phyloP scores from a whole-genome alignment of 2,797 vertebrate genomes.

The Glyptemys insculpta region DNA sequence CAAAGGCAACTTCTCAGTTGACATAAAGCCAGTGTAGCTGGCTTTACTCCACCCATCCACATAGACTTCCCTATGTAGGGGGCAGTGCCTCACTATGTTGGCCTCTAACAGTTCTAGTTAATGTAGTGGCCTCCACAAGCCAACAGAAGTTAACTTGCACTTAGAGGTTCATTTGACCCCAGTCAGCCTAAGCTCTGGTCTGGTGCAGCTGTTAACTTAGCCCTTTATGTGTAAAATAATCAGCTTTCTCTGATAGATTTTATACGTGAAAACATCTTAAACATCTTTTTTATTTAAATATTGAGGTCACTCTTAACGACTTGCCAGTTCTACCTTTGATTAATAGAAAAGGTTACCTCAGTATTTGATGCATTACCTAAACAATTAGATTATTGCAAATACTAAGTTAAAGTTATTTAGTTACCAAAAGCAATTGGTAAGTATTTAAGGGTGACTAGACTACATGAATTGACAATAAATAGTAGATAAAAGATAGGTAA shows the following conservation, averaged over 20 bases:
- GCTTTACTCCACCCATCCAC: constrained; percentile 41
- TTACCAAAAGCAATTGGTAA: constrained; percentile 67
- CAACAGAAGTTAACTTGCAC: not conserved
- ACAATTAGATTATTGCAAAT: constrained; percentile 68
- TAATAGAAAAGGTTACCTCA: constrained; percentile 65
- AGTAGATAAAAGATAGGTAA: constrained; percentile 55
- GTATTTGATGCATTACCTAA: constrained; percentile 71
- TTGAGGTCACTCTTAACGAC: constrained; percentile 31
- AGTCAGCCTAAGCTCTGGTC: not conserved
- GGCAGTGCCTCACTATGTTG: not conserved
- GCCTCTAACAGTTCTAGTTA: constrained; percentile 49
- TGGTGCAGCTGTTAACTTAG: accelerated
- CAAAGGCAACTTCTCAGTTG: constrained; percentile 56
- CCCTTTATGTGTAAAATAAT: accelerated
- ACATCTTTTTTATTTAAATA: constrained; percentile 52
- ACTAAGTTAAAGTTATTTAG: constrained; percentile 65
- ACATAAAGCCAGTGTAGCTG: constrained; percentile 25
- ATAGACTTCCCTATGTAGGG: not conserved
- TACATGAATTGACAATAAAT: constrained; percentile 58
- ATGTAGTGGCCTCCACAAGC: not conserved
- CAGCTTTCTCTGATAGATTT: accelerated
- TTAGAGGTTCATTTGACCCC: not conserved
- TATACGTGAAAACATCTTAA: not conserved
- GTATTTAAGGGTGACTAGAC: constrained; percentile 65
- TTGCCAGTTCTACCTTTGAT: constrained; percentile 61